Evolutionary conservation across 1,140 invertebrate genomes (phyloP).

Genomic region (Oreohelix idahoensis): DNA sequence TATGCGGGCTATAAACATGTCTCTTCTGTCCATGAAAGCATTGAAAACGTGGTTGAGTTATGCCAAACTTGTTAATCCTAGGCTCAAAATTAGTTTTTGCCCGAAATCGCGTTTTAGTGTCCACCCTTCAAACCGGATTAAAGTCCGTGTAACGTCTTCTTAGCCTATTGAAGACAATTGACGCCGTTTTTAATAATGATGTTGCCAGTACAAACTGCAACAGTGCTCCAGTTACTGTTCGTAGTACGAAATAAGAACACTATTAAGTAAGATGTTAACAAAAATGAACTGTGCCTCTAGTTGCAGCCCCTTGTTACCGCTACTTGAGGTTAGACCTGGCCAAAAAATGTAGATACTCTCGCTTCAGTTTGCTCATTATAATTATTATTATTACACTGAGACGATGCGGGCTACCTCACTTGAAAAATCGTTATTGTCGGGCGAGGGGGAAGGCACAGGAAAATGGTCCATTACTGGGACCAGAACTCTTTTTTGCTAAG

Average conservation of each 20-base stretch:
- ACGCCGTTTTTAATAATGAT: neutral
- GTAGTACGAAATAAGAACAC: neutral
- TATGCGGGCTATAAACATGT: slow-evolving; percentile 21
- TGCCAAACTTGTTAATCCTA: neutral
- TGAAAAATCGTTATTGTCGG: slow-evolving; percentile 9
- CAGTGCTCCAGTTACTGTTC: neutral
- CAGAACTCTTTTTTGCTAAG: neutral
- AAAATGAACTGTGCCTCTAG: neutral
- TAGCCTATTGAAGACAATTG: neutral
- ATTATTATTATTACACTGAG: neutral
- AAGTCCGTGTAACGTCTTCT: neutral
- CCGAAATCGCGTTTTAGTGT: neutral
- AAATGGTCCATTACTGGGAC: neutral
- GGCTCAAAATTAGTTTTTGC: neutral
- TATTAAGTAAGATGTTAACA: neutral
- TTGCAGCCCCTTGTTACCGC: neutral
- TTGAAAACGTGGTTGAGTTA: neutral
- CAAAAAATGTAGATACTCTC: neutral
- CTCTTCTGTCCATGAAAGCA: neutral
- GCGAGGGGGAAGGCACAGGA: neutral
- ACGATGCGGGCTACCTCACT: neutral
- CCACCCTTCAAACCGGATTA: neutral
- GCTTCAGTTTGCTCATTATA: slow-evolving; percentile 1
- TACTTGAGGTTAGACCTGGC: neutral
- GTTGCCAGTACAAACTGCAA: neutral